Evolutionary conservation across 2,888 invertebrate species (phyloP).

Genomic region (Camptogramma bilineatum): DNA sequence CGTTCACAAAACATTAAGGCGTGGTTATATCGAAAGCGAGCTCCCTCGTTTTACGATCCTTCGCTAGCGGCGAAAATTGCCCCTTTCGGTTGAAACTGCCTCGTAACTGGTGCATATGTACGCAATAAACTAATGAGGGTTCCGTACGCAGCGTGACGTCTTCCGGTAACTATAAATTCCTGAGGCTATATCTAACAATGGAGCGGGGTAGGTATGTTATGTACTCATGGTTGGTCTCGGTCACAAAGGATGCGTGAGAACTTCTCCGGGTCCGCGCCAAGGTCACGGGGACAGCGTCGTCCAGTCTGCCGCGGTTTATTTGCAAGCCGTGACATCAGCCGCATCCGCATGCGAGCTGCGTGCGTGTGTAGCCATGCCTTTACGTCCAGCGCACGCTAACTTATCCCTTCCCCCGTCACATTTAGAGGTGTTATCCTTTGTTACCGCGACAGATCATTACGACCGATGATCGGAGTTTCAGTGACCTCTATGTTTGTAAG

Average conservation of each 20-base stretch:
- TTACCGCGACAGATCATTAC: conserved; percentile 73
- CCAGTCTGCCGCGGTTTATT: conserved; percentile 75
- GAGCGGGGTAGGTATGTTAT: conserved; percentile 30
- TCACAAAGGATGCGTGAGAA: conserved; percentile 64
- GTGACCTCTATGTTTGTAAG: conserved; percentile 63
- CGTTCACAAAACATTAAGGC: conserved; percentile 67
- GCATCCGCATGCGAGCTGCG: conserved; percentile 73
- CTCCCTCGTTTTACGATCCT: conserved; percentile 67
- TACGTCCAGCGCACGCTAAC: conserved; percentile 65
- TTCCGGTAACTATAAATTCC: conserved; percentile 60
- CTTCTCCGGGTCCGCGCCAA: conserved; percentile 61
- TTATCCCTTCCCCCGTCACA: conserved; percentile 77
- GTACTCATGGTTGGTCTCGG: conserved; percentile 24
- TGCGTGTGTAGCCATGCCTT: conserved; percentile 68
- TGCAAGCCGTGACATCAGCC: conserved; percentile 70
- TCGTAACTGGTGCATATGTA: conserved; percentile 72
- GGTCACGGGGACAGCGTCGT: conserved; percentile 73
- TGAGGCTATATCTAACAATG: conserved; percentile 33
- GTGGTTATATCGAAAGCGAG: conserved; percentile 70
- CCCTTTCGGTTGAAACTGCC: conserved; percentile 68
- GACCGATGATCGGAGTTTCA: conserved; percentile 62
- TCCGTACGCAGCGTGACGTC: conserved; percentile 71
- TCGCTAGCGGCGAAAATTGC: conserved; percentile 73
- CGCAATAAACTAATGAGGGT: conserved; percentile 69
- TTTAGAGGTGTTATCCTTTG: conserved; percentile 81